Base-by-base conservation (phyloP, 2,113 vertebrate species). In the Pelecanoides urinatrix region DNA sequence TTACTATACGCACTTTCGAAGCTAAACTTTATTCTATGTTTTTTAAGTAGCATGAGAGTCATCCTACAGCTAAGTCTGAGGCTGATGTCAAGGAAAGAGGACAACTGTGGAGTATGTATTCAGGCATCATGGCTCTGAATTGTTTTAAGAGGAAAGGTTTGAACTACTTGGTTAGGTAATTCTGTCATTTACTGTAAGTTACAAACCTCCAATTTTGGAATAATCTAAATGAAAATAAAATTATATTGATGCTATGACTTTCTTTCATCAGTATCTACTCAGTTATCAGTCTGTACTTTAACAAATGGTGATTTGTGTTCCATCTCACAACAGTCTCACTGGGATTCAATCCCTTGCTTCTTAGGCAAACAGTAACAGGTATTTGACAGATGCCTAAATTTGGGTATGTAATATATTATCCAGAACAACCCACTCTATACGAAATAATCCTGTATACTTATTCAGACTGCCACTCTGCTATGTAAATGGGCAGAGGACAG, bases 101-200 rank as follows among this genome's bases (percentile, higher is more conserved):
- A 34, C 32, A 36, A 20, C 15, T 23, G 7, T n/a, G 19, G 30
- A 25, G 5, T 21, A 62, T 5, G 23, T 18, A 23, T 29, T 81
- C 2, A 20, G 16, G 19, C 47, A 32, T 55, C 12, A n/a, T 0
- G 0, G 19, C 65, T n/a, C 25, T 30, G 7, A 82, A 21, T 29
- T 70, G 6, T 50, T 81, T 62, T 38, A 70, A 49, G 56, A 76
- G 10, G 27, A 50, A 36, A 71, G 10, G 55, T 34, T 50, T 75
- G 14, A 70, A 50, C 36, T 70, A 34, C 19, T 44, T 16, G 11
- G 22, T 44, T 65, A 40, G 32, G 70, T 70, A 27, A 55, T 70
- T 75, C 16, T 36, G 1, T 49, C 7, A 2, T 49, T 22, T 32
- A 4, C 32, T 63, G 1, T 40, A 73, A 53, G 49, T 36, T 62